These are phyloP conservation scores for Dromaius novaehollandiae DNA, from an alignment of 2,113 vertebrate genomes.

Conservation along the genomic window DNA sequence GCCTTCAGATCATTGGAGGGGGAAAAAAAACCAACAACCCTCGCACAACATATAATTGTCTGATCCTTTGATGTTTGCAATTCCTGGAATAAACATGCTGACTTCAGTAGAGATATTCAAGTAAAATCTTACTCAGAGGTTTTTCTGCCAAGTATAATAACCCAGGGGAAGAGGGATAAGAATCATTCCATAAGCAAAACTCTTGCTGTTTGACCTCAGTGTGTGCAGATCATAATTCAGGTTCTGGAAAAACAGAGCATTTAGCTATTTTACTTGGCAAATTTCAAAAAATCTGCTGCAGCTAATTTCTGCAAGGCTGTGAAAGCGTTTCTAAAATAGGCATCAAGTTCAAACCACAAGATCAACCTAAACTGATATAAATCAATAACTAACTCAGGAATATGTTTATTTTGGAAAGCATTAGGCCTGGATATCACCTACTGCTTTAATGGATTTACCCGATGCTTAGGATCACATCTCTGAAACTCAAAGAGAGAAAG, in stretches of 20 bases:
- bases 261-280: conserved; percentile 73
- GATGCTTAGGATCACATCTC: conserved; percentile 43
- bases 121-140: conserved; percentile 69
- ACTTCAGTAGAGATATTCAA: conserved; percentile 68
- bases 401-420: conserved; percentile 68
- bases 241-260: conserved; percentile 66
- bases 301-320: conserved; percentile 69
- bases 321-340: conserved; percentile 73
- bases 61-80: conserved; percentile 21
- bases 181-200: conserved; percentile 69
- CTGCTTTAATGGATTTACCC: conserved; percentile 68
- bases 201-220: conserved; percentile 66
- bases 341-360: conserved; percentile 70
- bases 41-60: conserved; percentile 51
- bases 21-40: not conserved
- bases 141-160: conserved; percentile 72
- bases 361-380: conserved; percentile 70
- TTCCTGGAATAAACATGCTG: conserved; percentile 70
- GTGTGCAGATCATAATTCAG: conserved; percentile 66
- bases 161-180: conserved; percentile 67
- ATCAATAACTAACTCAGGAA: conserved; percentile 65
- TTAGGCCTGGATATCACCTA: conserved; percentile 60
- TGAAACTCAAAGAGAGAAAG: conserved; percentile 24
- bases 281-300: conserved; percentile 61
- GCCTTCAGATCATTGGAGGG: not conserved